Evolutionary conservation across 2,797 vertebrate species (phyloP).

Genomic region (Pogonophryne albipinna): DNA sequence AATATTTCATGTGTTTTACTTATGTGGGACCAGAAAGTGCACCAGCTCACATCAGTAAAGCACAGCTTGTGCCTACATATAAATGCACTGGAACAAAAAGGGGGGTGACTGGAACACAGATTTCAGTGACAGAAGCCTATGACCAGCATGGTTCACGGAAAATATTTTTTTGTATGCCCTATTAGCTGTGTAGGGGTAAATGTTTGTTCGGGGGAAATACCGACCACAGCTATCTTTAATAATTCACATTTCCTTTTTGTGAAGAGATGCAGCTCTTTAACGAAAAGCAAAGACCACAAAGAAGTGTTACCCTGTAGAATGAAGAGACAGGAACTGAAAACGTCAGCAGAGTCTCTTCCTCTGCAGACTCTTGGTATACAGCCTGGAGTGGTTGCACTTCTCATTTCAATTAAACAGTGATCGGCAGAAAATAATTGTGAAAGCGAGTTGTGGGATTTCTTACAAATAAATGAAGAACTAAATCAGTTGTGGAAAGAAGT

Average conservation of each 20-base stretch:
- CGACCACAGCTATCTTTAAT: conserved; percentile 3
- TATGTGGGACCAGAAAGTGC: conserved; percentile 17
- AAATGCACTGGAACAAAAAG: not conserved
- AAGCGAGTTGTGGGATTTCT: accelerated
- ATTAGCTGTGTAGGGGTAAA: not conserved
- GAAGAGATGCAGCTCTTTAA: not conserved
- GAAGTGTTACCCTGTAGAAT: conserved; percentile 10
- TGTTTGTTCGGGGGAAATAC: conserved; percentile 17
- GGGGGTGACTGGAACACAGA: not conserved
- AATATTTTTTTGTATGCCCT: not conserved
- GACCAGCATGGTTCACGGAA: conserved; percentile 7
- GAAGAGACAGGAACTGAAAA: conserved; percentile 33
- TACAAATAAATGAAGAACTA: not conserved
- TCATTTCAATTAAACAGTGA: conserved; percentile 21
- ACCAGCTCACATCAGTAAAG: not conserved
- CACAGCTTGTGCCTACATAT: conserved; percentile 11
- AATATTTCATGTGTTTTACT: conserved; percentile 55
- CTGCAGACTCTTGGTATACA: not conserved
- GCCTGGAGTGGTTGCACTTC: conserved; percentile 43
- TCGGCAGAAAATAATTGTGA: not conserved
- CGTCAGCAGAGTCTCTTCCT: conserved; percentile 46
- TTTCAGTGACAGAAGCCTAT: not conserved
- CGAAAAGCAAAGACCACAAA: conserved; percentile 3
- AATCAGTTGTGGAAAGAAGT: not conserved
- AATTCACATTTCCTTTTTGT: conserved; percentile 21